Base-by-base conservation (phyloP, 1,140 invertebrate species). In the Atta cephalotes region DNA sequence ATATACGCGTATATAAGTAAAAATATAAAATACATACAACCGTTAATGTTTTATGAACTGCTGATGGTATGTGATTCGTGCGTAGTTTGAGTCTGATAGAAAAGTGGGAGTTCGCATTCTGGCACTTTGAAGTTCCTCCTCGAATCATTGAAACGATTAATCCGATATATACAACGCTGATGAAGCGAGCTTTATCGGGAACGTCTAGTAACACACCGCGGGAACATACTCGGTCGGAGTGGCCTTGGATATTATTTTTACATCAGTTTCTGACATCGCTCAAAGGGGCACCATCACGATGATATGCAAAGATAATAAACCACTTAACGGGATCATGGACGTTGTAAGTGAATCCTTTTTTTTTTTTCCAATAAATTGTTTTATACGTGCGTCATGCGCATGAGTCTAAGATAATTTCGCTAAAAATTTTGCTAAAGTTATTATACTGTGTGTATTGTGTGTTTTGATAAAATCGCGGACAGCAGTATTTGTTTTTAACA, bases 201-300 rank as follows among this genome's bases (percentile, higher is more conserved):
- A 76, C 80, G 80, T 63, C 79, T 76, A 68, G 58, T 76, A 74
- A 39, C 28, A 4, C 31, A 31, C 3, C 25, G 49, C 56, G 88
- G 35, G 80, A 82, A 89, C 63, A 78, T 53, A 45, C 71, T 66
- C 35, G 53, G 56, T 35, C 53, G 53, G 56, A 35, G 62, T 71
- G 74, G 74, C 88, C 88, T 90, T 90, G 87, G 88, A 87, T 87
- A 77, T 90, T 90, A 90, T 90, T 90, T 90, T 89, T 89, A 89
- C 79, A 68, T 66, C 79, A n/a, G 53, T 80, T 76, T 74, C 60
- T 78, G 71, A 77, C 76, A 56, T 89, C 87, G 72, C 66, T 87
- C 74, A 21, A 60, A 76, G 70, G 58, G 31, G 87, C 66, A 89
- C 56, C 70, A 71, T 74, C 70, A 25, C 28, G 80, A 62, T 62